A percentile compares a stretch with the other conserved stretches of the same genome.
These are phyloP conservation scores for Scytalopus superciliaris DNA, from an alignment of 2,113 vertebrate genomes.

Conservation along the genomic window DNA sequence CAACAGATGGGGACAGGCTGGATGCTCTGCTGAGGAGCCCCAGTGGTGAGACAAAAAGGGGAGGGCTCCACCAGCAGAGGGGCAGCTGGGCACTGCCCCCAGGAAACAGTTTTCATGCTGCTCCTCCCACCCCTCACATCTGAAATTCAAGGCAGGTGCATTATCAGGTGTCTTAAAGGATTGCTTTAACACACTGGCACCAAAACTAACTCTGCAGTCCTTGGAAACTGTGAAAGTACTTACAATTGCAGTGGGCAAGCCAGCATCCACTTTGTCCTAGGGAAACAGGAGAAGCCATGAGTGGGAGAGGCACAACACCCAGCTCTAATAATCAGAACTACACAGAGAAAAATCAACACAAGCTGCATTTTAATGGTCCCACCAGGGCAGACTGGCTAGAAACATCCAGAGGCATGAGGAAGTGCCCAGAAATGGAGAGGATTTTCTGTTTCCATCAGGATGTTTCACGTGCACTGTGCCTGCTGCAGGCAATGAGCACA, in stretches of 20 bases:
- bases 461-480: background rate
- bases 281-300: background rate
- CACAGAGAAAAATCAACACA: background rate
- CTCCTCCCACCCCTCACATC: background rate
- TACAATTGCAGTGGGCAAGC: slow-evolving; percentile 95
- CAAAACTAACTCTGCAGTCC: background rate
- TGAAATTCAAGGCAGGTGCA: background rate
- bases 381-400: background rate
- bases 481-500: background rate
- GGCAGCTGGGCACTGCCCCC: background rate
- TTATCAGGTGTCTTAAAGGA: background rate
- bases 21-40: background rate
- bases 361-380: background rate
- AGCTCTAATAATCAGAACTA: background rate
- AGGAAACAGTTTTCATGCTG: background rate
- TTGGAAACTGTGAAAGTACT: slow-evolving; percentile 64
- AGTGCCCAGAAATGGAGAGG: background rate
- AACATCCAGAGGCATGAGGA: background rate
- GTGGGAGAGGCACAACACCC: background rate
- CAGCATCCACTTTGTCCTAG: slow-evolving; percentile 98
- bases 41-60: background rate
- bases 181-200: background rate
- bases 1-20: background rate
- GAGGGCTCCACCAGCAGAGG: background rate
- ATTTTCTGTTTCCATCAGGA: background rate